Percentiles rank a stretch among this genome's conserved stretches.
phyloP scores from a whole-genome alignment of 1,140 invertebrate genomes.

The Heterodera schachtii region DNA sequence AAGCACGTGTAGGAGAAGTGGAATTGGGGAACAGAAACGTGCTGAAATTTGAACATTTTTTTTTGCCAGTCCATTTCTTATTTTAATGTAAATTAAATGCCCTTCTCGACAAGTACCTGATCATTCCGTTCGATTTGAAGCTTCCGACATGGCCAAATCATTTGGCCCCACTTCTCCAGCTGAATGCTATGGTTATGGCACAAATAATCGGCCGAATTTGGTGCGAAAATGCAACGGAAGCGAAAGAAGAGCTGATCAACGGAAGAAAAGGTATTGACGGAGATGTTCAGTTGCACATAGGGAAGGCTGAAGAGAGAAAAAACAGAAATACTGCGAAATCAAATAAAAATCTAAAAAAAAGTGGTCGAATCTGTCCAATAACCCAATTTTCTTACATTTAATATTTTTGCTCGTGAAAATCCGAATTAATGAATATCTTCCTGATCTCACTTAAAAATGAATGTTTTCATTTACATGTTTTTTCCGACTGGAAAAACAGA shows the following conservation, averaged over 20 bases:
- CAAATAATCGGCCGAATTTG: constrained; percentile 52
- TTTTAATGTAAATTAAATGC: not conserved
- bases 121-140: constrained; percentile 10
- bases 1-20: constrained; percentile 52
- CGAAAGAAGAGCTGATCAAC: constrained; percentile 42
- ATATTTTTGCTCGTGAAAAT: too few species aligned
- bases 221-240: constrained; percentile 53
- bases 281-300: constrained; percentile 54
- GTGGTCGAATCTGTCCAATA: too few species aligned
- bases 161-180: constrained; percentile 33
- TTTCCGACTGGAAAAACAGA: constrained; percentile 31
- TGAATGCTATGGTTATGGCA: constrained; percentile 55
- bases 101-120: constrained; percentile 30
- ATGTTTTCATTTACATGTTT: constrained; percentile 34
- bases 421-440: too few species aligned
- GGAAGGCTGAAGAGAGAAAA: constrained; percentile 45
- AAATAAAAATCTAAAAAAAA: too few species aligned
- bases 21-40: constrained; percentile 8
- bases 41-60: not conserved
- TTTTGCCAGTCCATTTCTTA: too few species aligned
- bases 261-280: constrained; percentile 35
- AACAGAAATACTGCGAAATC: too few species aligned
- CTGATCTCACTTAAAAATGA: too few species aligned
- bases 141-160: constrained; percentile 53
- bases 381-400: too few species aligned